These are phyloP conservation scores for Rhynchomys soricoides DNA, from an alignment of 2,113 vertebrate species.

Conservation along the genomic window DNA sequence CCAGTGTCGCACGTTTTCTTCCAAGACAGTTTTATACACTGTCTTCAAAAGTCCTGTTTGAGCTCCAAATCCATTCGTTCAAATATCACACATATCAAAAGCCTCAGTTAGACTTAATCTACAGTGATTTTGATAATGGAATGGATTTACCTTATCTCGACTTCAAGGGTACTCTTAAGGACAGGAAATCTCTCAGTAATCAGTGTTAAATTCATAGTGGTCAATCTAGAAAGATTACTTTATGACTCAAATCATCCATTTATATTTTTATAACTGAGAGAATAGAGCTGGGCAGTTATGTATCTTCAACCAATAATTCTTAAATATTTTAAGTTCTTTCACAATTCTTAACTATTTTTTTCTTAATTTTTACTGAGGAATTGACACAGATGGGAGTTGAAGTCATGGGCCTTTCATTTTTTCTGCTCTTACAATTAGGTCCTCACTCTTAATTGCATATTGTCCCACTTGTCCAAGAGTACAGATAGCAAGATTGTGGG, in stretches of 20 bases:
- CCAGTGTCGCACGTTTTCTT: neutral
- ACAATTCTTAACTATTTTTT: neutral
- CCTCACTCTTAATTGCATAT: neutral
- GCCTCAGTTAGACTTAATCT: neutral
- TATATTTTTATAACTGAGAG: neutral
- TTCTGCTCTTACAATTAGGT: conserved; percentile 73
- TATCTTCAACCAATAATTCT: neutral
- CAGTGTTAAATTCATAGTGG: neutral
- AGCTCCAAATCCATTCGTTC: neutral
- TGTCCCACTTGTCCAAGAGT: neutral
- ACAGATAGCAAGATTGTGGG: conserved; percentile 1
- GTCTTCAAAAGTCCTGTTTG: neutral
- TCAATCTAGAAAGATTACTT: neutral
- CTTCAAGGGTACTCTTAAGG: neutral
- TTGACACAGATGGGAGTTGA: conserved; percentile 43
- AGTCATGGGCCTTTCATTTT: conserved; percentile 24
- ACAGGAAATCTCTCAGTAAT: neutral
- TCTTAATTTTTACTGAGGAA: neutral
- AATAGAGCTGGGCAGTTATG: neutral
- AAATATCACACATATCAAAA: neutral
- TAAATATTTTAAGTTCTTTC: neutral
- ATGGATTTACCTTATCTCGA: neutral
- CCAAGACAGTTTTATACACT: neutral
- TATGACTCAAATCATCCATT: neutral
- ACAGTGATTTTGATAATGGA: neutral